Evolutionary conservation across 2,888 invertebrate genomes (phyloP), one percentile per base, ranked within the genome.

Genomic region (Calameuta idolon): DNA sequence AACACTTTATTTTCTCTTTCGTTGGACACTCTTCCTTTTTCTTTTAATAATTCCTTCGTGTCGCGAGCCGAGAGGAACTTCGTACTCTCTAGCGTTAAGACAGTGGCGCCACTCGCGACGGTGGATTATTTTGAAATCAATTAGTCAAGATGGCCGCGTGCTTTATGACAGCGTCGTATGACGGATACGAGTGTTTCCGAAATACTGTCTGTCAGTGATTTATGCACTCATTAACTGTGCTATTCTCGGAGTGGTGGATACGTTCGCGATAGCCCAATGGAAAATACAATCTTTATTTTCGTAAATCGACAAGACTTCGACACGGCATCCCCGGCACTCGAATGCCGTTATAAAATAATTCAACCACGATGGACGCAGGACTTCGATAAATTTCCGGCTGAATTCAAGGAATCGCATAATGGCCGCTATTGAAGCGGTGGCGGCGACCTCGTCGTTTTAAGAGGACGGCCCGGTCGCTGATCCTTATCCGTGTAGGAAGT

Each of bases 401-500:
- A 79, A 83, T 83, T 83, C 85, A 79, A 77, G 81, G 82, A 83
- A 84, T 85, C 78, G 81, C 81, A 82, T 83, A 84, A 85, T 85
- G 82, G 81, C 78, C 79, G 75, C 76, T 76, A 80, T 78, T 77
- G 78, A 81, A 79, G 78, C 82, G 77, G 55, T 23, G 55, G 55
- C 55, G 55, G 81, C 83, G 84, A 83, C 81, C 85, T 85, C 83
- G 83, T 80, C 85, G 76, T 81, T 75, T 82, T 81, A 85, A 84
- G 83, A 83, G 82, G 82, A 83, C 84, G 81, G 83, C 82, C 83
- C 83, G 81, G 81, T 84, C 74, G 80, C 76, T 23, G 85, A 85
- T 85, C 55, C 80, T 83, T 85, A 85, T 85, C 85, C 85, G 84
- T 83, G 80, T 85, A 85, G 85, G 85, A 85, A 85, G 85, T 85